Percentiles rank a stretch among this genome's conserved stretches.
phyloP scores from a whole-genome alignment of 2,113 vertebrate species.

The Tragelaphus scriptus region DNA sequence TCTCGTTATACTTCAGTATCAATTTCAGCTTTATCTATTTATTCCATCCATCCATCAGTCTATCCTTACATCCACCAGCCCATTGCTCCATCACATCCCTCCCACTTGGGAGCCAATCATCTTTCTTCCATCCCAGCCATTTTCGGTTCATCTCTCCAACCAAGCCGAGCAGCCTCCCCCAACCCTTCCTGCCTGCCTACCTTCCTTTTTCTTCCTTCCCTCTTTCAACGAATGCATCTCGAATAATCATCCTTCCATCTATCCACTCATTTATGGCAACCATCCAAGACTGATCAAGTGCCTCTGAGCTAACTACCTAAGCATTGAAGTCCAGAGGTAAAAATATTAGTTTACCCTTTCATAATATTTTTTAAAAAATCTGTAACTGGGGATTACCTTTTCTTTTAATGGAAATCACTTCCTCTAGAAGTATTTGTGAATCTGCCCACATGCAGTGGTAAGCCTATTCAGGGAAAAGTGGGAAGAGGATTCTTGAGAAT shows the following conservation, averaged over 20 bases:
- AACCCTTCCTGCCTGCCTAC: not conserved
- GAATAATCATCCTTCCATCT: not conserved
- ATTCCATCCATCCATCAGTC: not conserved
- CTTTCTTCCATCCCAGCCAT: not conserved
- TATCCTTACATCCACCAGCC: not conserved
- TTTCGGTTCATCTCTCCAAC: not conserved
- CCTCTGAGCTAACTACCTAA: not conserved
- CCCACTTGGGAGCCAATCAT: rapidly evolving
- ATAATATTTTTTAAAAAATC: not conserved
- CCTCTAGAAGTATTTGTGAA: not conserved
- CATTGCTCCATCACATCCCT: not conserved
- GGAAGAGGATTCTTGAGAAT: not conserved
- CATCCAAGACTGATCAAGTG: not conserved
- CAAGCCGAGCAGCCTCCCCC: not conserved
- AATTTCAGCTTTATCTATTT: not conserved
- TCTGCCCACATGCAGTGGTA: not conserved
- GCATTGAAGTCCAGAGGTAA: not conserved
- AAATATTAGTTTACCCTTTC: not conserved
- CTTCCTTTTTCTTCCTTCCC: not conserved
- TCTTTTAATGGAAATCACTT: not conserved
- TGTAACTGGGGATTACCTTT: not conserved
- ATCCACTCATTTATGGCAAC: not conserved
- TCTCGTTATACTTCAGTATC: not conserved
- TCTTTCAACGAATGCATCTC: not conserved
- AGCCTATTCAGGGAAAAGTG: not conserved